Conservation (phyloP, 2,113 vertebrate genomes). For the Poeciliopsis turrubarensis region DNA sequence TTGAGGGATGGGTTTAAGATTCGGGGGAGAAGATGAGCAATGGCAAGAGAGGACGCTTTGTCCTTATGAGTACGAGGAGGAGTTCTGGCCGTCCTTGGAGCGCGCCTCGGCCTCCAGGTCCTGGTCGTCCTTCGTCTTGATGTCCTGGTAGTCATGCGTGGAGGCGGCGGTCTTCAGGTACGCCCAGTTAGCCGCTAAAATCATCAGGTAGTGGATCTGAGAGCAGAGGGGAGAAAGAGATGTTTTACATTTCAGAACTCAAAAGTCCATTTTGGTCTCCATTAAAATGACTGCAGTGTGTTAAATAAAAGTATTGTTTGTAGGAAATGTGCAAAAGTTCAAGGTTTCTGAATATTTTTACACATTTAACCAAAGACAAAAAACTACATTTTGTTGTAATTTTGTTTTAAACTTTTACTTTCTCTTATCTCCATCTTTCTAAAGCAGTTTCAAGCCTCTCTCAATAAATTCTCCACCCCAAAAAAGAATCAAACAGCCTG, state of each 20-base stretch:
- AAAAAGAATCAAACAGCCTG: too few species aligned
- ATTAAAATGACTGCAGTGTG: neutral
- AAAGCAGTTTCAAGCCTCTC: too few species aligned
- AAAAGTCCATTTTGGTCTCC: neutral
- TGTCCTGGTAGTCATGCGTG: slow-evolving; percentile 98
- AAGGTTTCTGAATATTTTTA: too few species aligned
- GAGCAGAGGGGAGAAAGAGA: slow-evolving; percentile 45
- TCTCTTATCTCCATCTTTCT: too few species aligned
- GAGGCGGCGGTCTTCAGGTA: slow-evolving; percentile 97
- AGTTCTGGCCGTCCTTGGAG: slow-evolving; percentile 99
- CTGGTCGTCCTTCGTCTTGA: slow-evolving; percentile 98
- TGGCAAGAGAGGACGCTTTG: slow-evolving; percentile 53
- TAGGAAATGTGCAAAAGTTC: too few species aligned
- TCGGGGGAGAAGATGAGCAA: slow-evolving; percentile 62
- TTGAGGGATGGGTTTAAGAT: slow-evolving; percentile 55
- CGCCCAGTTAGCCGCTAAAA: slow-evolving; percentile 98
- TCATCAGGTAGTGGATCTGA: slow-evolving; percentile 99
- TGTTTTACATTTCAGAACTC: neutral
- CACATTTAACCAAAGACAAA: too few species aligned
- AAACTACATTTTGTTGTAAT: too few species aligned
- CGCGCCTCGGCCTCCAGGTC: slow-evolving; percentile 97
- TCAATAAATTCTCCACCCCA: too few species aligned
- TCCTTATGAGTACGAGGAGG: slow-evolving; percentile 98
- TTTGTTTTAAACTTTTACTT: too few species aligned
- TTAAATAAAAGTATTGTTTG: neutral